Evolutionary conservation across 1,140 invertebrate genomes (phyloP), one percentile per base, ranked within the genome.

Genomic region (Neodiprion virginianus): DNA sequence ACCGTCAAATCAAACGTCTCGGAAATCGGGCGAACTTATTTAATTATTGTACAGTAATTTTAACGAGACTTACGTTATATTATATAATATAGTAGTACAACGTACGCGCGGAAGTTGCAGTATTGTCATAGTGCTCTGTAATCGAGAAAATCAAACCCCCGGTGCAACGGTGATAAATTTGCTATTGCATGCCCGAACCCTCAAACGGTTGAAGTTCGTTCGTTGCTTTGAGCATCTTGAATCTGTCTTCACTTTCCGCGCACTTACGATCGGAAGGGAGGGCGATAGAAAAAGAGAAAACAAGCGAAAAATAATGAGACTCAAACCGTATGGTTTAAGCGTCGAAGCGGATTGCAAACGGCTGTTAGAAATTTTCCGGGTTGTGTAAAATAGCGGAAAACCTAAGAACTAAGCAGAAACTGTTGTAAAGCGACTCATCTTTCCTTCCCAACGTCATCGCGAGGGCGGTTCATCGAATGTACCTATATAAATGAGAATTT

Each of bases 391-490:
- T 40, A 40, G 28, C 28, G 28, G 28, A 5, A 40, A 40, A 1
- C 28, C 1, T 40, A 5, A 40, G 17, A 21, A 21, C 17, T 21
- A 21, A 21, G 17, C 17, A 21, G 17, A 21, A 21, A 21, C 17
- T 21, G 17, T 21, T 21, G 17, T 1, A 40, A 40, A 40, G 1
- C 28, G 28, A 40, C 77, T 72, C 77, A 81, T 81, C 81, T 14
- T 80, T 81, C 79, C 69, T 79, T 79, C 17, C 69, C 50, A 74
- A 77, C 81, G 73, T 79, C 79, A 74, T 81, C 79, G 77, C 77
- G 82, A 86, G 84, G 84, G 84, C 80, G 85, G 84, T 86, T 76
- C 72, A 3, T 40, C 5, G 28, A 40, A 5, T 40, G 28, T 40
- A 40, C 28, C 28, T 40, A 5, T 5, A 40, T 40, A 40, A 40